Evolutionary conservation across 2,888 invertebrate species (phyloP).

Genomic region (Aethes cnicana): DNA sequence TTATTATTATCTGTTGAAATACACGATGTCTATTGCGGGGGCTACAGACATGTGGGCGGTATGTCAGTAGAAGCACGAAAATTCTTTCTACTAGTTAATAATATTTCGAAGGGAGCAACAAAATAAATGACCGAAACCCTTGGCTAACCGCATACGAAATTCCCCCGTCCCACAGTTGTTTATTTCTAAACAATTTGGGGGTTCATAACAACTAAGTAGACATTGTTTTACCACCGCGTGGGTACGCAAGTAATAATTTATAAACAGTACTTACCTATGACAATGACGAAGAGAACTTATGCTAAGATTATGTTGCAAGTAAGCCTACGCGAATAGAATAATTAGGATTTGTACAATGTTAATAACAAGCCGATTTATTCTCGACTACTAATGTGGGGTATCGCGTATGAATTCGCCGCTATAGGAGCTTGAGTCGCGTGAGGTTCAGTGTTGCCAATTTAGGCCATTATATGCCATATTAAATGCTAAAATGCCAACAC

Average conservation of each 20-base stretch:
- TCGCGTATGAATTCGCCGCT: no score
- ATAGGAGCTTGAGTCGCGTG: no score
- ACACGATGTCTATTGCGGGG: no score
- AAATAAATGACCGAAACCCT: slow-evolving; percentile 2
- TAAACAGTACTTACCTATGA: slow-evolving; percentile 17
- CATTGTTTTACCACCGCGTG: slow-evolving; percentile 28
- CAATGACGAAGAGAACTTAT: slow-evolving; percentile 23
- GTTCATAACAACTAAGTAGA: slow-evolving; percentile 26
- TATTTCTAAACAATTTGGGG: slow-evolving; percentile 28
- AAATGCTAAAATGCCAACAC: no score
- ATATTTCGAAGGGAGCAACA: no score
- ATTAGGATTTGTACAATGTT: slow-evolving; percentile 16
- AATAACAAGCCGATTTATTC: neutral
- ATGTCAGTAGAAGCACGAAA: no score
- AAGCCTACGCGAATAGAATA: slow-evolving; percentile 16
- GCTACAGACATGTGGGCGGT: no score
- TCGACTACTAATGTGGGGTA: neutral
- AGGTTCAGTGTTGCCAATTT: no score
- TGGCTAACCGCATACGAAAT: slow-evolving; percentile 13
- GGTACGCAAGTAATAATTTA: slow-evolving; percentile 26
- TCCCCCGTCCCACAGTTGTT: slow-evolving; percentile 18
- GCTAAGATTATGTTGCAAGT: slow-evolving; percentile 23
- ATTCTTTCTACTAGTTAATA: no score
- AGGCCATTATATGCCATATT: no score
- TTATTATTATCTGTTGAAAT: no score